Evolutionary conservation across 2,113 vertebrate species (phyloP).

Genomic region (Phrynosoma blainvillii): DNA sequence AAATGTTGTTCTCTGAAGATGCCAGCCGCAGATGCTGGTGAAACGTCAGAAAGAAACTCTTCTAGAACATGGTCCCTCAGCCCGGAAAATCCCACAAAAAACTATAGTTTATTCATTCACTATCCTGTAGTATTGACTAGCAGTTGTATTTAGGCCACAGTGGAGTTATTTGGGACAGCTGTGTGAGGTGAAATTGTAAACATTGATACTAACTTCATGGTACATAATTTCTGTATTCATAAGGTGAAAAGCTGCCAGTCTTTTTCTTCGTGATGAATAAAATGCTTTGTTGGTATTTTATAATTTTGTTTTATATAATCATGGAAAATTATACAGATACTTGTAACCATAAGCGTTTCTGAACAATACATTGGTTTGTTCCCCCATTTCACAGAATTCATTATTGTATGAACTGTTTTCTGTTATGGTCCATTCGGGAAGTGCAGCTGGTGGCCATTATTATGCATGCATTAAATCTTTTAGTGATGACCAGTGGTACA

Average conservation of each 20-base stretch:
- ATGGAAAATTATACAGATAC: not conserved
- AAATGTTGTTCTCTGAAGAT: too few species aligned
- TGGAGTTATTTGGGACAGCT: not conserved
- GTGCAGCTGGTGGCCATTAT: constrained; percentile 97
- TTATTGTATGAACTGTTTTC: constrained; percentile 96
- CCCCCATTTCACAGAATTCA: constrained; percentile 81
- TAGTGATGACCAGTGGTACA: constrained; percentile 97
- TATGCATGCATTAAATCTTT: constrained; percentile 99
- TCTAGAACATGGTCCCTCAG: too few species aligned
- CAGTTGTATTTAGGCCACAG: too few species aligned
- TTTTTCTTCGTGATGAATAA: not conserved
- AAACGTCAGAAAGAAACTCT: too few species aligned
- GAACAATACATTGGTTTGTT: not conserved
- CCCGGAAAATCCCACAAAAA: not conserved
- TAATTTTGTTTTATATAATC: not conserved
- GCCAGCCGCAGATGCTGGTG: too few species aligned
- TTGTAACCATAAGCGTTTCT: not conserved
- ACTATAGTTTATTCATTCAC: not conserved
- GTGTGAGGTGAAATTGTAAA: not conserved
- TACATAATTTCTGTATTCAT: not conserved
- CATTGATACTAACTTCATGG: not conserved
- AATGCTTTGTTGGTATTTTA: not conserved
- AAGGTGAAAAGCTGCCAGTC: not conserved
- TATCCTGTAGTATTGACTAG: too few species aligned
- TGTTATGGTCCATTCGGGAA: constrained; percentile 99